These are phyloP conservation scores for Laticauda laticaudata DNA, from an alignment of 2,113 vertebrate genomes.

Conservation along the genomic window DNA sequence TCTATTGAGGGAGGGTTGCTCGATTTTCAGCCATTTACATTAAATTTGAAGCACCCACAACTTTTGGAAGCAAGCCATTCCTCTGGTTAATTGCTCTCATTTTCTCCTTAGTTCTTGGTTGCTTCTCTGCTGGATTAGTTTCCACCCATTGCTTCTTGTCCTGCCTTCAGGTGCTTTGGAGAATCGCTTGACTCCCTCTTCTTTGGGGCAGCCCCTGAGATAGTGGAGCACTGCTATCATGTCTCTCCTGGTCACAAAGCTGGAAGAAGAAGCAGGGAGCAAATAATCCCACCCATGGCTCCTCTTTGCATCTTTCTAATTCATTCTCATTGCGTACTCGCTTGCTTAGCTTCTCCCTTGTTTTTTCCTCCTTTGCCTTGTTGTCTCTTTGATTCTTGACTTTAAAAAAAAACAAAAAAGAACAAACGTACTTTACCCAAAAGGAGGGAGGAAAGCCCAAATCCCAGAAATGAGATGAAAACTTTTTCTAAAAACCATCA, in stretches of 20 bases:
- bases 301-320: neutral
- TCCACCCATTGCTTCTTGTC: neutral
- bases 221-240: no score
- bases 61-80: neutral
- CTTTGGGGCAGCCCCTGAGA: no score
- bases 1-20: neutral
- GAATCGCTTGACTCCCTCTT: neutral
- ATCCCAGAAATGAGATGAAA: slow-evolving; percentile 31
- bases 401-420: neutral
- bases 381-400: neutral
- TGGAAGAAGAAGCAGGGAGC: neutral
- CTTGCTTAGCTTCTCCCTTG: neutral
- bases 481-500: neutral
- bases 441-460: slow-evolving; percentile 4
- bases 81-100: neutral
- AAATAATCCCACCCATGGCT: neutral
- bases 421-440: neutral
- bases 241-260: neutral
- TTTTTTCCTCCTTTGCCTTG: neutral
- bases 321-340: neutral
- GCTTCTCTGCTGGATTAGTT: neutral
- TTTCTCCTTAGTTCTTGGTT: neutral
- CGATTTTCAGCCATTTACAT: neutral
- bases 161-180: neutral
- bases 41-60: neutral